Conservation (phyloP, 2,113 vertebrate species). For the Stegastes partitus region DNA sequence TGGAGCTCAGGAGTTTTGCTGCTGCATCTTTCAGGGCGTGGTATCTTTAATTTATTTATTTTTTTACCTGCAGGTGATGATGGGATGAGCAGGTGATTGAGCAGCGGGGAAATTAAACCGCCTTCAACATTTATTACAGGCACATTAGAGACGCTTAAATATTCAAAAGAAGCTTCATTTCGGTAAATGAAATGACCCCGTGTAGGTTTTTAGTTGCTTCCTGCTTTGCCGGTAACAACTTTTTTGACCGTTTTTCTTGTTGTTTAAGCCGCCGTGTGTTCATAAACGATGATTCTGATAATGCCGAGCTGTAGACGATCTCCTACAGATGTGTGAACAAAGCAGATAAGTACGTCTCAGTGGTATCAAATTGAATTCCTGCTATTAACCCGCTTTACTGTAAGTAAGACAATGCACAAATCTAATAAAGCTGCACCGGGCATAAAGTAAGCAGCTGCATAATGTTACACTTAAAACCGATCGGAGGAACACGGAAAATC, state of each 20-base stretch:
- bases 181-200: neutral
- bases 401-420: slow-evolving; percentile 4
- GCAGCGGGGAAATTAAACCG: neutral
- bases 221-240: neutral
- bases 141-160: neutral
- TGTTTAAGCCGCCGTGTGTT: slow-evolving; percentile 2
- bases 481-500: neutral
- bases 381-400: neutral
- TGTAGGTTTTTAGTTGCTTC: neutral
- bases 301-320: slow-evolving; percentile 18
- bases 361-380: neutral
- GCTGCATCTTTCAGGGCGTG: slow-evolving; percentile 4
- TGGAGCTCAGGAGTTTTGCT: slow-evolving; percentile 12
- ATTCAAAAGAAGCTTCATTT: neutral
- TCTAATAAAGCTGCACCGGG: neutral
- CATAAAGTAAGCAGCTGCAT: neutral
- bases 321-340: slow-evolving; percentile 24
- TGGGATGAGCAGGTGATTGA: neutral
- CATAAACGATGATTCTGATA: neutral
- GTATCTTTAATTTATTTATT: neutral
- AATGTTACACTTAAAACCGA: neutral
- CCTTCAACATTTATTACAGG: neutral
- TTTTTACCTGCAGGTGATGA: neutral
- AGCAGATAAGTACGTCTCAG: slow-evolving; percentile 9
- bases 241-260: neutral